Evolutionary conservation across 2,888 invertebrate genomes (phyloP), one percentile per base, ranked within the genome.

Genomic region (Trichacis sp.): DNA sequence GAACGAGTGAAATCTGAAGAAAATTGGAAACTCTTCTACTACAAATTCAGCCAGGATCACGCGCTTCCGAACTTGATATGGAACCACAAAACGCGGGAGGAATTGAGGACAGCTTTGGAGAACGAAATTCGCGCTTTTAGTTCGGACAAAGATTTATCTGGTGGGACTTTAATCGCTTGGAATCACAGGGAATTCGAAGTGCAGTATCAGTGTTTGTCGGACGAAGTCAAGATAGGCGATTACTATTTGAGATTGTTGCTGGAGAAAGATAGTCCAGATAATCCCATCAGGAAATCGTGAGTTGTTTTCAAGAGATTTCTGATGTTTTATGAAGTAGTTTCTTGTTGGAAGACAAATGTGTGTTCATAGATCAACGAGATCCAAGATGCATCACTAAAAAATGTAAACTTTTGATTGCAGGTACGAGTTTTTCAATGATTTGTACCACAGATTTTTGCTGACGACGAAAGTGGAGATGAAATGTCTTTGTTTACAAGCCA

Each of bases 11-110:
- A 95, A 85, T 91, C 93, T 50, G 91, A 91, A 75, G 92, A 93
- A 15, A 97, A 97, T 86, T 97, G 97, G 95, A 89, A 91, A 50
- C 87, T 96, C 71, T 98, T 99, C 87, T 98, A 96, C 86, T 96
- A 95, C 85, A 94, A 96, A 85, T 99, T 99, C 85, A 91, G 91
- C 79, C 90, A 91, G 79, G 97, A 99, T 86, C 98, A 98, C 82
- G 92, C 95, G 58, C 89, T 96, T 83, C 96, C 98, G 0, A 97
- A 98, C 86, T 88, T 99, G 38, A 97, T 99, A 78, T 99, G 99
- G 99, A 99, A 99, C 85, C 97, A 97, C 80, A 97, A 97, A 85
- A 99, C 98, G 0, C 88, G 98, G 49, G 98, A 98, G 85, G 98
- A 99, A 83, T 87, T 99, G 53, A 89, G 96, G 68, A 93, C 93